Evolutionary conservation across 2,113 vertebrate genomes (phyloP).

Genomic region (Ginglymostoma cirratum): DNA sequence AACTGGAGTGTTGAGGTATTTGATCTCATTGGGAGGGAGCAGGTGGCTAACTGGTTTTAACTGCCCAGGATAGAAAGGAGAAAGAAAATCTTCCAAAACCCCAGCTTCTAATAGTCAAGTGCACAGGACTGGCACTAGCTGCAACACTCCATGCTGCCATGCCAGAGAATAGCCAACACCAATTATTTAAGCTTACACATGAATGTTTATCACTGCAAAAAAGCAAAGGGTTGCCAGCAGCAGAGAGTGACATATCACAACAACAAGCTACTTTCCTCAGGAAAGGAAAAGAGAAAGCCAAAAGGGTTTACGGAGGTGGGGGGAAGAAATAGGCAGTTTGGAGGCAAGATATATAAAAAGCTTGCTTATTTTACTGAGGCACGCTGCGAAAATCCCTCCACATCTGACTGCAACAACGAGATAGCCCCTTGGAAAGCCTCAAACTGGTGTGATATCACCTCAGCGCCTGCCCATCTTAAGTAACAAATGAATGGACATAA

Average conservation of each 20-base stretch:
- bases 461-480: background rate
- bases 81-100: background rate
- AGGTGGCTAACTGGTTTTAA: background rate
- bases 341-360: background rate
- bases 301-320: background rate
- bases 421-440: background rate
- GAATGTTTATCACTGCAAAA: background rate
- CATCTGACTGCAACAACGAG: background rate
- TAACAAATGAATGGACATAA: conserved; percentile 31
- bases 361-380: background rate
- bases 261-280: background rate
- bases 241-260: background rate
- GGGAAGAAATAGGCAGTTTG: no score
- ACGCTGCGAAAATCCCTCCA: conserved; percentile 19
- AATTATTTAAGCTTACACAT: background rate
- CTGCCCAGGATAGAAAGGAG: background rate
- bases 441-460: background rate
- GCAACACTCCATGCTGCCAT: background rate
- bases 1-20: background rate
- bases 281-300: background rate
- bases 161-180: background rate
- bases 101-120: background rate
- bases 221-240: background rate
- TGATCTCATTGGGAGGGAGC: no score
- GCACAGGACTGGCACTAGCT: background rate